A percentile compares a stretch with the other conserved stretches of the same genome.
phyloP scores from a whole-genome alignment of 2,888 invertebrate species.

The Andrena flavipes region DNA sequence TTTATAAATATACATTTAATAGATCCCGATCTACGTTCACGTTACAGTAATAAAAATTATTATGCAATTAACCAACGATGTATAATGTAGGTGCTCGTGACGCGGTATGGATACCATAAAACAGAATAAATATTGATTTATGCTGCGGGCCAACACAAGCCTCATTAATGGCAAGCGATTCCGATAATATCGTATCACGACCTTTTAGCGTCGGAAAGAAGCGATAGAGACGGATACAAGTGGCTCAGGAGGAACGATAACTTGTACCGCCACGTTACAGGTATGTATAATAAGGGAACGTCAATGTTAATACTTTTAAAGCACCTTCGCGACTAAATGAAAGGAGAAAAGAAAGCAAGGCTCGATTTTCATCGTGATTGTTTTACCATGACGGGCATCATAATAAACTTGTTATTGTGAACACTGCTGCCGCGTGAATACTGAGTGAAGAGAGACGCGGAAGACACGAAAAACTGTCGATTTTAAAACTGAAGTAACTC shows the following conservation, averaged over 20 bases:
- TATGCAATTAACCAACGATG: background rate
- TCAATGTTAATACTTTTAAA: too few relatives aligned
- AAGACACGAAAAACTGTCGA: too few relatives aligned
- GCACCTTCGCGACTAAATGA: too few relatives aligned
- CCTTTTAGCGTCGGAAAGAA: background rate
- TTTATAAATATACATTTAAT: background rate
- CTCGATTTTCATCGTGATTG: too few relatives aligned
- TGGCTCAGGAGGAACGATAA: background rate
- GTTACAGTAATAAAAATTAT: background rate
- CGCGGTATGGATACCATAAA: background rate
- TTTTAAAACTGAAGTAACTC: too few relatives aligned
- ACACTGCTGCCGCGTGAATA: too few relatives aligned
- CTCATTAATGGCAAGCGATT: background rate
- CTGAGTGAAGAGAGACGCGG: too few relatives aligned
- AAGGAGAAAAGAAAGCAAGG: too few relatives aligned
- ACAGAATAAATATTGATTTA: conserved; percentile 19
- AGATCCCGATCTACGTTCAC: background rate
- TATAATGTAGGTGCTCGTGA: background rate
- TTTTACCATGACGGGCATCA: too few relatives aligned
- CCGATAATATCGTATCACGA: background rate
- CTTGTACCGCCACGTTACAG: background rate
- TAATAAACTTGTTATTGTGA: too few relatives aligned
- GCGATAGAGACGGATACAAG: background rate
- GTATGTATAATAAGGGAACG: too few relatives aligned
- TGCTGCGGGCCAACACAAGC: background rate